phyloP scores from a whole-genome alignment of 2,888 invertebrate species.

The Tetropium fuscum region DNA sequence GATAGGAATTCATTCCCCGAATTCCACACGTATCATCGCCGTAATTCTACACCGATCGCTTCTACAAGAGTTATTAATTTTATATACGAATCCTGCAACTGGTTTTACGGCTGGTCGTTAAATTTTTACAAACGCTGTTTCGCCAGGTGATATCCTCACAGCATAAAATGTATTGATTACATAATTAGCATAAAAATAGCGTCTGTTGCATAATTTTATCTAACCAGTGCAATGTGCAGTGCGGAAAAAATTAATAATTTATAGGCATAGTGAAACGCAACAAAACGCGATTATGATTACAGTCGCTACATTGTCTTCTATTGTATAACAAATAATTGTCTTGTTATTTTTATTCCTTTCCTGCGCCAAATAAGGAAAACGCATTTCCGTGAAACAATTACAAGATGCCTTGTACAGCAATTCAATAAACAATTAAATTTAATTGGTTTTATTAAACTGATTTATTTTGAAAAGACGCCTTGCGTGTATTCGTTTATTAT shows the following conservation, averaged over 20 bases:
- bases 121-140: slow-evolving; percentile 1
- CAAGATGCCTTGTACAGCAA: slow-evolving; percentile 35
- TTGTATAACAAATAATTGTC: slow-evolving; percentile 6
- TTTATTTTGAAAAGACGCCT: slow-evolving; percentile 33
- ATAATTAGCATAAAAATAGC: too few relatives aligned
- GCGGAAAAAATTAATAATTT: too few relatives aligned
- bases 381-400: slow-evolving; percentile 41
- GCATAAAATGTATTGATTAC: background rate
- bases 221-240: too few relatives aligned
- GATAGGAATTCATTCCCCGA: slow-evolving; percentile 44
- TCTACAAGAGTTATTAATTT: slow-evolving; percentile 59
- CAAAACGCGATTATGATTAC: too few relatives aligned
- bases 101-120: slow-evolving; percentile 51
- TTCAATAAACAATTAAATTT: slow-evolving; percentile 42
- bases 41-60: slow-evolving; percentile 56
- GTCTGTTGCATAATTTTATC: too few relatives aligned
- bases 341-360: slow-evolving; percentile 11
- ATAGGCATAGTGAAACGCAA: too few relatives aligned
- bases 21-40: slow-evolving; percentile 52
- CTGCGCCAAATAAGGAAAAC: slow-evolving; percentile 37
- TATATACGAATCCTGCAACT: slow-evolving; percentile 59
- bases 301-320: slow-evolving; percentile 3
- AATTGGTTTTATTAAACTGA: slow-evolving; percentile 40
- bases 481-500: too few relatives aligned
- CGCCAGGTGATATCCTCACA: background rate